Evolutionary conservation across 2,888 invertebrate species (phyloP).

Genomic region (Ectemnius cavifrons): DNA sequence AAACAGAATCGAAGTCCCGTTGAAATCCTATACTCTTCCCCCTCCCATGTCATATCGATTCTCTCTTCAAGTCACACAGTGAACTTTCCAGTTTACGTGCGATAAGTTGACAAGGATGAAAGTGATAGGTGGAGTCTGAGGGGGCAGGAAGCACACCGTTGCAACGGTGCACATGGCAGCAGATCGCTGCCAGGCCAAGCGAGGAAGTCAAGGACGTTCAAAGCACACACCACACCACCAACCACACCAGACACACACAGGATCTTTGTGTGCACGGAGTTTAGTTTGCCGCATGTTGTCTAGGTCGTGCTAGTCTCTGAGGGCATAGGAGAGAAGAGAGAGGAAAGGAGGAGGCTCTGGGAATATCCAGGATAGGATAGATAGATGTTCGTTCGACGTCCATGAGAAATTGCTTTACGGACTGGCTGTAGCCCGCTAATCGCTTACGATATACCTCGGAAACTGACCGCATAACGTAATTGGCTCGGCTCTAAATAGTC

Average conservation of each 20-base stretch:
- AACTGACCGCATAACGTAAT: too few relatives aligned
- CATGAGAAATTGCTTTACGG: slow-evolving; percentile 43
- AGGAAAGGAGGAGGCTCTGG: slow-evolving; percentile 13
- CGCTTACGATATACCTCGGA: slow-evolving; percentile 15
- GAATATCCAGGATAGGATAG: slow-evolving; percentile 39
- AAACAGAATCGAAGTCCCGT: too few relatives aligned
- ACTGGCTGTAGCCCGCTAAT: slow-evolving; percentile 20
- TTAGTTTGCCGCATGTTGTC: slow-evolving; percentile 44
- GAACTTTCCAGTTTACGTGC: too few relatives aligned
- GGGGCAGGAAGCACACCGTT: slow-evolving; percentile 26
- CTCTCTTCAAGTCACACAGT: too few relatives aligned
- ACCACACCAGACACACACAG: too few relatives aligned
- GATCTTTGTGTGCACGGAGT: slow-evolving; percentile 25
- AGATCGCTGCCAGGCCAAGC: slow-evolving; percentile 35
- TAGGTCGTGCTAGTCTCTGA: slow-evolving; percentile 53
- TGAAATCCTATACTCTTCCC: too few relatives aligned
- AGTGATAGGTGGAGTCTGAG: too few relatives aligned
- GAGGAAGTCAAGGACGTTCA: slow-evolving; percentile 50
- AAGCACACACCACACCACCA: slow-evolving; percentile 33
- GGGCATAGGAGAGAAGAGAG: slow-evolving; percentile 28
- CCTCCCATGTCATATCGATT: too few relatives aligned
- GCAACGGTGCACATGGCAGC: slow-evolving; percentile 45
- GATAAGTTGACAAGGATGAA: too few relatives aligned
- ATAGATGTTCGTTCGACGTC: slow-evolving; percentile 16
- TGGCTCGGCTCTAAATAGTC: too few relatives aligned